Base-by-base conservation (phyloP, 2,797 vertebrate species). In the Alosa sapidissima region DNA sequence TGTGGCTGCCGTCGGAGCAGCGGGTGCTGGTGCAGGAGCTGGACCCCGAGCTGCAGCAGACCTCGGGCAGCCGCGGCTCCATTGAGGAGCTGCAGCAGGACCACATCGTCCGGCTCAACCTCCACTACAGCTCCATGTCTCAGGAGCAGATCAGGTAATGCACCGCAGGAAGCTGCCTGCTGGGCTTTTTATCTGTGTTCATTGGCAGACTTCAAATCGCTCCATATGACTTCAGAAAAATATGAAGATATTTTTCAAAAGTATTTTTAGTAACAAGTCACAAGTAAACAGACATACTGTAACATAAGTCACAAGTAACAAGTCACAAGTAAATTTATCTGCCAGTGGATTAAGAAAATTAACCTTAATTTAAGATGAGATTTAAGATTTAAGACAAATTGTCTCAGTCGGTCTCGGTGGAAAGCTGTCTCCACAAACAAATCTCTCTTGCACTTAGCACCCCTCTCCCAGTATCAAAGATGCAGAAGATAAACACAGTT, bases 41-140 rank as follows among this genome's bases (percentile, higher is more conserved):
- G 0, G 94, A 96, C 58, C 96, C 96, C 0, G 92, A 93, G 1
- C 95, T 97, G 88, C 96, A 97, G 90, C 97, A 97, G 88, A 95
- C 93, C 0, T 90, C 93, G 0, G 95, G 95, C 81, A 89, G 81
- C 19, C 94, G 91, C 36, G 93, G 91, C 2, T 93, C 96, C 0
- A 85, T 97, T 6, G 91, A 96, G 88, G 92, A 96, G 0, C 92
- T 98, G 0, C 87, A 91, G 60, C 91, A 89, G 52, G 55, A 88
- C 14, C 94, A 95, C 75, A 96, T 98, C 49, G 92, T 89, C 83
- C 93, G 93, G 81, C 94, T 97, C 78, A 97, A 97, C 87, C 93
- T 98, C 24, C 95, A 95, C 90, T 98, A 97, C 93, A 97, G 95
- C 87, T 91, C 90, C 82, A 95, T 98, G 96, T 95, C 95, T 60